Evolutionary conservation across 2,797 vertebrate genomes (phyloP), one percentile per base, ranked within the genome.

Genomic region (Orientallactaga sibirica): DNA sequence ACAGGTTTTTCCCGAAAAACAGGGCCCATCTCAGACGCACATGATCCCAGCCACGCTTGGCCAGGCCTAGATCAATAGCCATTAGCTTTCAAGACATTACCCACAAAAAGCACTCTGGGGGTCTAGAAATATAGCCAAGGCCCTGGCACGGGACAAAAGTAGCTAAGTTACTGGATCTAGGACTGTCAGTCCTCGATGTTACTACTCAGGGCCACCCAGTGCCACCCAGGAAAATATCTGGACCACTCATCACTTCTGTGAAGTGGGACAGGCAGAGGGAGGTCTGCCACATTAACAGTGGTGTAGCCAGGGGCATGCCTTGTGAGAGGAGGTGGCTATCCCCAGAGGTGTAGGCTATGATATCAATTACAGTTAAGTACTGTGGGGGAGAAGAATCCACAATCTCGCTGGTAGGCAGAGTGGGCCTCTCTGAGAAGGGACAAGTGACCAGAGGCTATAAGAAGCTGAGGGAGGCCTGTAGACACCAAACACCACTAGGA

Each of bases 31-130:
- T 58, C 48, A 66, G 90, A 93, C 0, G 1, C 0, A 16, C 41
- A 4, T 0, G n/a, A 76, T 92, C 86, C 62, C 75, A 19, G 0
- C 68, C 66, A 93, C 94, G 75, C 75, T 82, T 7, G 27, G 96
- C 92, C 91, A 78, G 97, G 76, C 66, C 16, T 7, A 11, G 92
- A 95, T 88, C 94, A 0, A 76, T 95, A 97, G 9, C 88, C 80
- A 96, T 95, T 96, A 97, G 71, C 84, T 83, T 86, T 75, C n/a
- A 67, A 93, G 75, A 77, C 58, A 79, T 18, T 80, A 88, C 58
- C 8, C 27, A 7, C 67, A 29, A 92, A 75, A 93, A 86, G 86
- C 8, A 12, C 7, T 16, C 10, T 0, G 0, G 3, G 22, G 76
- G 29, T 92, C 86, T 68, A 64, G 22, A 90, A 52, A 48, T 5